Base-by-base conservation (phyloP, 2,797 vertebrate species). In the Hybognathus amarus region DNA sequence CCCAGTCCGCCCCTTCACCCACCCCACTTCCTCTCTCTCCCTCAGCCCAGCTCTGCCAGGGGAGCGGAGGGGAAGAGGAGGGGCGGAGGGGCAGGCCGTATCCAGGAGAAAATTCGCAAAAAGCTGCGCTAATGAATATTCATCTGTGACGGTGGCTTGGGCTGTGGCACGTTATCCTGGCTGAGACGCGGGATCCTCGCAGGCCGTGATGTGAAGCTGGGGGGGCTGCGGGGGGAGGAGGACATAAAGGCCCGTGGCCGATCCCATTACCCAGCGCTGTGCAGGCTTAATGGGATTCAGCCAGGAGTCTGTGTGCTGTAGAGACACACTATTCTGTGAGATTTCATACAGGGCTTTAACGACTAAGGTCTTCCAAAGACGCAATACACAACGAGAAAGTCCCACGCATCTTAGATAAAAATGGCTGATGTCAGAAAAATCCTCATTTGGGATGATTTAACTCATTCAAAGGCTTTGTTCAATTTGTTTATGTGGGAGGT, bases 61-160 rank as follows among this genome's bases (percentile, higher is more conserved):
- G 76, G 81, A 76, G 86, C 67, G 81, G 82, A 82, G 74, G 85
- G 40, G 80, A 61, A 68, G 71, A 54, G 71, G 77, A 59, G 74
- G 79, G 77, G 80, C 42, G 73, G 64, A 27, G 70, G 79, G 85
- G 81, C 74, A 64, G 77, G 77, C 87, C 80, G 85, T 85, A 84
- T 86, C 85, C 79, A 86, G 81, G 82, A 87, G 79, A 87, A 87
- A 86, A 84, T 87, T 82, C 79, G 47, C 84, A 84, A 87, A 87
- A 87, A 89, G 86, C 84, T 84, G 85, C 71, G 83, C 74, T 85
- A 84, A 90, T 90, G 89, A 91, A 91, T 91, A 91, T 90, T 90
- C 89, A 91, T 89, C 79, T 84, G 83, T 87, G 86, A 89, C 74
- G 85, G 86, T 83, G 90, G 84, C 85, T 85, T 73, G 84, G 86